phyloP scores from a whole-genome alignment of 2,113 vertebrate species.

The Macaca nemestrina region DNA sequence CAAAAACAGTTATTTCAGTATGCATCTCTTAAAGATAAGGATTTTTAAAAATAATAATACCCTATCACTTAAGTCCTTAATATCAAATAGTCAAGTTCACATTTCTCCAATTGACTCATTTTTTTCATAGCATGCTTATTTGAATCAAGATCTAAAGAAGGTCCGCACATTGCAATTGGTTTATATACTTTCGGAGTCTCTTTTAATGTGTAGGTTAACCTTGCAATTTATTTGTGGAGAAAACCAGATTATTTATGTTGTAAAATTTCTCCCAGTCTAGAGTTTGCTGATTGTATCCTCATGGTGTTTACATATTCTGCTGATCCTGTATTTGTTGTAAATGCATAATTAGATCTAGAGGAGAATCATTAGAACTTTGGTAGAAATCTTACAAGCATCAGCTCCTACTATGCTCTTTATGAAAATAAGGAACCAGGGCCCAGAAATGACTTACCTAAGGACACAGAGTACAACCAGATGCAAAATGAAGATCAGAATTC shows the following conservation, averaged over 20 bases:
- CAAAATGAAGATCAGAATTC: background rate
- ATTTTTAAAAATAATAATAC: background rate
- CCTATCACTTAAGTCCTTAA: background rate
- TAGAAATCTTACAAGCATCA: background rate
- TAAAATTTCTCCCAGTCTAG: background rate
- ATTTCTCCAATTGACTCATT: background rate
- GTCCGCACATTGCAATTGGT: background rate
- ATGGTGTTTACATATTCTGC: background rate
- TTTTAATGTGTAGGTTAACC: background rate
- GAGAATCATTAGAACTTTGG: background rate
- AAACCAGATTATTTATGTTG: background rate
- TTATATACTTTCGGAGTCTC: conserved; percentile 18
- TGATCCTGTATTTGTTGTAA: background rate
- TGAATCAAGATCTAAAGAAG: background rate
- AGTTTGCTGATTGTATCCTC: conserved; percentile 1
- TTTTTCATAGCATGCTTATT: background rate
- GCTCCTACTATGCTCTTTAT: background rate
- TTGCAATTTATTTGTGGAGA: background rate
- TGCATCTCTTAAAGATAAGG: background rate
- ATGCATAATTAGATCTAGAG: background rate
- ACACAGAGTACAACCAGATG: background rate
- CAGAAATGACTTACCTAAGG: background rate
- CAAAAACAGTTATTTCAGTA: background rate
- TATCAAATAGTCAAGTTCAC: background rate
- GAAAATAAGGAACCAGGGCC: background rate